Base-by-base conservation (phyloP, 2,797 vertebrate genomes). In the Acrossocheilus wenchowensis region DNA sequence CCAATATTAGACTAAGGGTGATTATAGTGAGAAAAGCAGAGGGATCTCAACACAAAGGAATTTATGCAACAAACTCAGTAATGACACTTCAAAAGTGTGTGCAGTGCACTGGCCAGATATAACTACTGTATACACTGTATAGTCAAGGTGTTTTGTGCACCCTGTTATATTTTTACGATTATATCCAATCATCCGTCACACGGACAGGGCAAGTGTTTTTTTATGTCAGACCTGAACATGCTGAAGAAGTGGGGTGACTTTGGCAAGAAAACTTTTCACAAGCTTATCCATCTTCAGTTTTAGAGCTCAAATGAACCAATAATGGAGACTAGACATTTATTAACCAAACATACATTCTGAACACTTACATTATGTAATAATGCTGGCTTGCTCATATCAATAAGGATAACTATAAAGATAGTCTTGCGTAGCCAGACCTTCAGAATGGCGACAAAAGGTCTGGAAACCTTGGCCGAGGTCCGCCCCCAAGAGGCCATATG, bases 201-300 rank as follows among this genome's bases (percentile, higher is more conserved):
- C 60, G 50, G 89, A 88, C 84, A 79, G 81, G 62, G 62, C 41
- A 78, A 54, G 73, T 77, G 85, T 87, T 85, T 86, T 86, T 83
- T 84, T 83, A 86, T 83, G 73, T 86, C 43, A 87, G 75, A 41
- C 69, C 72, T 60, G 75, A 71, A 74, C 83, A 74, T 78, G 78
- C 88, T 78, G 83, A 72, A 81, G 75, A 81, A 36, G 77, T 83
- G 86, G 78, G 88, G 88, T 90, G 87, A 90, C 88, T 88, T 90
- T 90, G 72, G 60, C 43, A 66, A 66, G 10, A 54, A 83, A 82
- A 83, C 41, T 77, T 83, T 85, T 45, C n/a, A 50, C 71, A 43
- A n/a, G 39, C 41, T 79, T 79, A 26, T 66, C 36, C 26, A 43
- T 48, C 75, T 39, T 66, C 5, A 66, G 62, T 64, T 2, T 64